Conservation (phyloP, 2,888 invertebrate genomes). For the Temnothorax ravouxi region DNA sequence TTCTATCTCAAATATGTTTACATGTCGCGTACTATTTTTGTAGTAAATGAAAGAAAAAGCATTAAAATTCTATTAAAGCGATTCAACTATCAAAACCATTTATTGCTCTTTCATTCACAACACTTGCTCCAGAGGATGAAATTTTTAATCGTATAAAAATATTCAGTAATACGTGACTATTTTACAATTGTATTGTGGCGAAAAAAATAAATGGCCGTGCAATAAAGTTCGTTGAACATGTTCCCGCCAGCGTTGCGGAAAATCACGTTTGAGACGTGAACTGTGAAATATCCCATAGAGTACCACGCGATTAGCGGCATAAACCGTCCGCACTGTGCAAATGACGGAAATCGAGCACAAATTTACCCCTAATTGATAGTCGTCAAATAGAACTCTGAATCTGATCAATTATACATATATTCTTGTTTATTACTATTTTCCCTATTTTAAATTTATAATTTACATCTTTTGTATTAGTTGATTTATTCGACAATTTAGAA, state of each 20-base stretch:
- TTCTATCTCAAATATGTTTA: neutral
- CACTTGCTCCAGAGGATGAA: neutral
- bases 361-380: conserved; percentile 48
- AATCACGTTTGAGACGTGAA: conserved; percentile 70
- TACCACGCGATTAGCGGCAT: conserved; percentile 28
- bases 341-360: conserved; percentile 46
- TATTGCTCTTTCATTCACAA: conserved; percentile 18
- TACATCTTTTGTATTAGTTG: neutral
- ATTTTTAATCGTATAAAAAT: conserved; percentile 46
- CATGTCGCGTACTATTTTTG: neutral
- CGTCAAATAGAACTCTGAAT: conserved; percentile 20
- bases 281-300: conserved; percentile 57
- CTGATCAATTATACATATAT: conserved; percentile 26
- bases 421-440: neutral
- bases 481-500: neutral
- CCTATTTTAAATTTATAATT: conserved; percentile 2
- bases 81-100: conserved; percentile 15
- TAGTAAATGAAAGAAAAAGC: neutral
- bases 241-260: conserved; percentile 34
- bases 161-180: conserved; percentile 41
- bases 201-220: conserved; percentile 34
- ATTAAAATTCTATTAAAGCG: conserved; percentile 11
- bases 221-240: conserved; percentile 60
- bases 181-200: conserved; percentile 42
- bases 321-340: conserved; percentile 15